phyloP scores from a whole-genome alignment of 2,888 invertebrate species.

The Branchipolynoe longqiensis region DNA sequence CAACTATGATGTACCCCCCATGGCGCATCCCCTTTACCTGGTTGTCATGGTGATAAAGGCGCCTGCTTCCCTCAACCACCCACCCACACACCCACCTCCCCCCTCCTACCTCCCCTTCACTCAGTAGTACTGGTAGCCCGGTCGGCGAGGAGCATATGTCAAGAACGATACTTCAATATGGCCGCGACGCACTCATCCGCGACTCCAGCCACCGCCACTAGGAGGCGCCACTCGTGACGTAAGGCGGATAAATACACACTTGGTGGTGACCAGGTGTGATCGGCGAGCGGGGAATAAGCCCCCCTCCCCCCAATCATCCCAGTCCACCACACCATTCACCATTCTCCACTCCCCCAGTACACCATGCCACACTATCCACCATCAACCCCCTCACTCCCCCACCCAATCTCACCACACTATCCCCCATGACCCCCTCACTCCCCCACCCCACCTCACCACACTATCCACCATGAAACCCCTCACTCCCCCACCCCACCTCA shows the following conservation, averaged over 20 bases:
- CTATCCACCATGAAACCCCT: too few relatives aligned
- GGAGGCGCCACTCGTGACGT: conserved; percentile 40
- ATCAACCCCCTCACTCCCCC: neutral
- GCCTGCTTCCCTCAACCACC: neutral
- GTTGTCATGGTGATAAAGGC: conserved; percentile 38
- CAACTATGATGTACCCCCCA: too few relatives aligned
- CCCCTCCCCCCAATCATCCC: too few relatives aligned
- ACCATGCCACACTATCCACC: conserved; percentile 48
- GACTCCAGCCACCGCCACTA: neutral
- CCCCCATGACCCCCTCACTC: neutral
- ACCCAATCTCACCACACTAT: neutral
- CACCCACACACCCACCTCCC: neutral
- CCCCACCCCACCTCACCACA: neutral
- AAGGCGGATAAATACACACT: conserved; percentile 56
- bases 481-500: too few relatives aligned
- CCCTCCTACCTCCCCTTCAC: neutral
- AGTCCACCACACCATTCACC: too few relatives aligned
- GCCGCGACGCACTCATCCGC: conserved; percentile 10
- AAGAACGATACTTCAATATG: conserved; percentile 39
- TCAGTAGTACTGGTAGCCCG: too few relatives aligned
- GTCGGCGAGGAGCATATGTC: too few relatives aligned
- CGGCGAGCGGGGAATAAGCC: too few relatives aligned
- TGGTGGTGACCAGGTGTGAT: conserved; percentile 46
- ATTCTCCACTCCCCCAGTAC: neutral
- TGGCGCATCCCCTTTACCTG: conserved; percentile 30